Evolutionary conservation across 2,888 invertebrate genomes (phyloP).

Genomic region (Euplagia quadripunctaria): DNA sequence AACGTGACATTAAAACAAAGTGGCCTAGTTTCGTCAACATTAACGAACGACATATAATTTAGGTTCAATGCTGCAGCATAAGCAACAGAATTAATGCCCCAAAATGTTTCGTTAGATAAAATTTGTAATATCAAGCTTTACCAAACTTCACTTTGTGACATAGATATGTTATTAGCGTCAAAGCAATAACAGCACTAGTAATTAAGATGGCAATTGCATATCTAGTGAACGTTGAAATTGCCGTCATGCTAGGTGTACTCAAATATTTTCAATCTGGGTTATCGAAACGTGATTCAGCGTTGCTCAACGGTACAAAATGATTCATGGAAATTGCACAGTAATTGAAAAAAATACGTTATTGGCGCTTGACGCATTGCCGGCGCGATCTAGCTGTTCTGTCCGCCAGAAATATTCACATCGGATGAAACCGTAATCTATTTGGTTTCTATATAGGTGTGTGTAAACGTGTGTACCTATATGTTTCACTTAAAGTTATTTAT

Average conservation of each 20-base stretch:
- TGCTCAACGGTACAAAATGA: conserved; percentile 77
- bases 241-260: conserved; percentile 71
- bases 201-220: conserved; percentile 54
- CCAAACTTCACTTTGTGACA: neutral
- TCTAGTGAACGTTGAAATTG: conserved; percentile 58
- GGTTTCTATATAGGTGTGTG: conserved; percentile 15
- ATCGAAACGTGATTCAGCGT: conserved; percentile 63
- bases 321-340: conserved; percentile 84
- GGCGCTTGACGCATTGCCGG: conserved; percentile 80
- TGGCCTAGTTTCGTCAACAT: neutral
- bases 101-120: neutral
- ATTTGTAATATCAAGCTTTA: neutral
- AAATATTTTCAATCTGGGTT: conserved; percentile 81
- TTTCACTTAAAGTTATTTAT: neutral
- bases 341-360: conserved; percentile 86
- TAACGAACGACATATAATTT: neutral
- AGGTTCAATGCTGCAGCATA: neutral
- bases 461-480: conserved; percentile 1
- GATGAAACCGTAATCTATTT: conserved; percentile 57
- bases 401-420: conserved; percentile 59
- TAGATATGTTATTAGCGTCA: neutral
- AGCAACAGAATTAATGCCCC: neutral
- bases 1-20: neutral
- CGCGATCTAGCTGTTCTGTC: conserved; percentile 63
- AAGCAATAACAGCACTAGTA: conserved; percentile 27